phyloP scores from a whole-genome alignment of 2,888 invertebrate species.

The Seira ritae region DNA sequence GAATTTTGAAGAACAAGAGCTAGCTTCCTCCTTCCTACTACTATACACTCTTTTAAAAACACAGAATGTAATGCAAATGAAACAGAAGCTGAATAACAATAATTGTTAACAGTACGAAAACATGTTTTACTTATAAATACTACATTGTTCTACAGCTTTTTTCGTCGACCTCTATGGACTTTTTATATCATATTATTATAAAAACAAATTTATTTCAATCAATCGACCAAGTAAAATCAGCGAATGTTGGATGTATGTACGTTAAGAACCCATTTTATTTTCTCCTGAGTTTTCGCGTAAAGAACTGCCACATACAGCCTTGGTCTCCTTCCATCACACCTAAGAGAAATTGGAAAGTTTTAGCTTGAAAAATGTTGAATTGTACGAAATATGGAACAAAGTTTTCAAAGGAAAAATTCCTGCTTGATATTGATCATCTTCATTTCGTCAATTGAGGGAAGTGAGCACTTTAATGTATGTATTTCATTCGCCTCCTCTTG shows the following conservation, averaged over 20 bases:
- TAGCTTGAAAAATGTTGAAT: background rate
- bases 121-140: background rate
- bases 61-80: background rate
- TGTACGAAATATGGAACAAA: background rate
- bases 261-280: background rate
- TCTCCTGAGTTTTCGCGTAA: background rate
- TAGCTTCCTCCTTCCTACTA: background rate
- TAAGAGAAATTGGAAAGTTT: background rate
- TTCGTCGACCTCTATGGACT: background rate
- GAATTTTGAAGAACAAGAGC: no score
- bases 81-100: background rate
- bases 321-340: background rate
- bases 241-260: background rate
- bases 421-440: background rate
- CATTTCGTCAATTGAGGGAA: conserved; percentile 3
- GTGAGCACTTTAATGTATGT: background rate
- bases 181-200: no score
- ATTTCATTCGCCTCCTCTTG: background rate
- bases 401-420: background rate
- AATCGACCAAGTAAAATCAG: background rate
- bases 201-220: no score
- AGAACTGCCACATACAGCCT: background rate
- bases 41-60: background rate
- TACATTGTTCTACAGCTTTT: background rate
- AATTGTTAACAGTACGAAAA: no score